Conservation (phyloP, 30 jellyfish, hydroid and myxozoan species). For the Turritopsis dohrnii region DNA sequence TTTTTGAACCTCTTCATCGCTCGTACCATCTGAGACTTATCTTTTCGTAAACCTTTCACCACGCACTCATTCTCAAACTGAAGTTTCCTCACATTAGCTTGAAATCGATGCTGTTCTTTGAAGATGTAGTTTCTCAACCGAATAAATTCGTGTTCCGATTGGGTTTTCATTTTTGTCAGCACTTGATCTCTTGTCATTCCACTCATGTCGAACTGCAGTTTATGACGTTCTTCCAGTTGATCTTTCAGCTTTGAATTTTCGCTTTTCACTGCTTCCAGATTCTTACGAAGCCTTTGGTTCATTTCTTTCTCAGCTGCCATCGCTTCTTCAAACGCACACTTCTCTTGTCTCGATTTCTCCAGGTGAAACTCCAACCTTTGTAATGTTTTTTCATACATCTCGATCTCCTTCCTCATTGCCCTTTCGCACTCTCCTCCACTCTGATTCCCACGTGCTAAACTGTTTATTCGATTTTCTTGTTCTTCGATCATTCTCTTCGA, state of each 20-base stretch:
- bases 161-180: background rate
- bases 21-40: background rate
- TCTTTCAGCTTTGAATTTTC: background rate
- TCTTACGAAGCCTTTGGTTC: background rate
- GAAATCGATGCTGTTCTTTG: constrained; percentile 25
- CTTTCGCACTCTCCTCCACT: too few species aligned
- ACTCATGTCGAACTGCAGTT: background rate
- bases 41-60: background rate
- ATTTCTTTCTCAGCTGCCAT: background rate
- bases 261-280: background rate
- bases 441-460: background rate
- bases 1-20: background rate
- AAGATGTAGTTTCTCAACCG: constrained; percentile 4
- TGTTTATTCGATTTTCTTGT: background rate
- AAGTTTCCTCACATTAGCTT: constrained; percentile 13
- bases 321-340: background rate
- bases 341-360: background rate
- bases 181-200: background rate
- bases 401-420: background rate
- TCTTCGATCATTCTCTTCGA: background rate
- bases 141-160: background rate
- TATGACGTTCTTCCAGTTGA: background rate
- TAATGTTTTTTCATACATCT: background rate
- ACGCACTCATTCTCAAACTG: background rate
- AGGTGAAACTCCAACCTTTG: background rate